phyloP scores from a whole-genome alignment of 2,888 invertebrate genomes.

The Argyra leucocephala region DNA sequence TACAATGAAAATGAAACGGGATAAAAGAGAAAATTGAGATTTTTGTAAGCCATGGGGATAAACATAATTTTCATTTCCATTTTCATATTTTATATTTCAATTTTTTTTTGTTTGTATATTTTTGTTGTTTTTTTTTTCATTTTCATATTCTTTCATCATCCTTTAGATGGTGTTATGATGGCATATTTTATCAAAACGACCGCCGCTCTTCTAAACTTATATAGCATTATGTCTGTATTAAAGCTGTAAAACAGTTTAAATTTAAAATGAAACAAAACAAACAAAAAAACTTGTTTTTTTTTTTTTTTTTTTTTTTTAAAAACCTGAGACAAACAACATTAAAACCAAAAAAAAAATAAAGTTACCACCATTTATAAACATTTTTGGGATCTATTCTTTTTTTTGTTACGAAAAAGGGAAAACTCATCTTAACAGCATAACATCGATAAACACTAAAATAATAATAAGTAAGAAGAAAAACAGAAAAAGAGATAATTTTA shows the following conservation, averaged over 20 bases:
- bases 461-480: too few species aligned
- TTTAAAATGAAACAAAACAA: not conserved
- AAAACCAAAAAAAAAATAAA: too few species aligned
- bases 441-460: too few species aligned
- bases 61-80: conserved; percentile 3
- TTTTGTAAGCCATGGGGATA: conserved; percentile 3
- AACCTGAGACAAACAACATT: not conserved
- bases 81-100: not conserved
- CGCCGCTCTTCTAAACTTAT: not conserved
- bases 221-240: not conserved
- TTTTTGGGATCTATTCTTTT: too few species aligned
- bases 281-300: too few species aligned
- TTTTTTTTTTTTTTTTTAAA: too few species aligned
- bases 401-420: too few species aligned
- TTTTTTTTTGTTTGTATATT: not conserved
- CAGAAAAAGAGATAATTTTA: too few species aligned
- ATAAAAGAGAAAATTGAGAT: not conserved
- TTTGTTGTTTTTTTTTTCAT: not conserved
- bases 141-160: not conserved
- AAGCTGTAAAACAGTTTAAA: not conserved
- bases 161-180: not conserved
- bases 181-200: not conserved
- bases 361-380: too few species aligned
- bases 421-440: too few species aligned
- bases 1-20: not conserved